A percentile compares a stretch with the other conserved stretches of the same genome.
Evolutionary conservation across 2,888 invertebrate genomes (phyloP).

Genomic region (Resseliella maxima): DNA sequence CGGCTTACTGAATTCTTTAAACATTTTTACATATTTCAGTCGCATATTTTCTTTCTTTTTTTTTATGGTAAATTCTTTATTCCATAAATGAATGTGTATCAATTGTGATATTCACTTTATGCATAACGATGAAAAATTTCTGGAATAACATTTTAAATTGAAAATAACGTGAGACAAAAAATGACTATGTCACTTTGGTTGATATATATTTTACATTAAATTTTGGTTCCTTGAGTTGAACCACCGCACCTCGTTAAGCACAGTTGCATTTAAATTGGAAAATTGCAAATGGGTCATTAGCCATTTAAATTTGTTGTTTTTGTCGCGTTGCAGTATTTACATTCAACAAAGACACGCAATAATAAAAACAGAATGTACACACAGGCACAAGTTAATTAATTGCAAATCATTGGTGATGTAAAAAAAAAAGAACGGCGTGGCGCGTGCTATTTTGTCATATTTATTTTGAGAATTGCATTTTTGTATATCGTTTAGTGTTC

Average conservation of each 20-base stretch:
- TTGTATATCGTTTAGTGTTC: neutral
- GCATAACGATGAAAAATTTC: no score
- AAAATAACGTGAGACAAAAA: no score
- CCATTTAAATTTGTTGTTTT: conserved; percentile 1
- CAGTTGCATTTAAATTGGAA: neutral
- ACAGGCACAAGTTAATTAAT: neutral
- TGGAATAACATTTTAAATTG: no score
- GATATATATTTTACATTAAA: neutral
- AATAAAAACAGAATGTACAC: neutral
- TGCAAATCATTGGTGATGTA: neutral
- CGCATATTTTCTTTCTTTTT: neutral
- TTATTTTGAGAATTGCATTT: neutral
- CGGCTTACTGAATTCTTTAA: neutral
- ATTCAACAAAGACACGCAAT: neutral
- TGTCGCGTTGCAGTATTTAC: neutral
- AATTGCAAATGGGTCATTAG: conserved; percentile 25
- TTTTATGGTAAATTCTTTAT: no score
- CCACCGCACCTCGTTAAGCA: neutral
- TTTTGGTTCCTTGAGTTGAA: neutral
- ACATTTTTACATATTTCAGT: neutral
- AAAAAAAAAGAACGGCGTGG: neutral
- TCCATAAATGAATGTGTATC: no score
- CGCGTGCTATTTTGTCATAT: neutral
- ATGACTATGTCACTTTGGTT: neutral
- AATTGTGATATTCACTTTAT: no score